Percentiles rank a stretch among this genome's conserved stretches.
These are phyloP conservation scores for Sebastes schlegelii DNA, from an alignment of 2,113 vertebrate genomes.

Conservation along the genomic window DNA sequence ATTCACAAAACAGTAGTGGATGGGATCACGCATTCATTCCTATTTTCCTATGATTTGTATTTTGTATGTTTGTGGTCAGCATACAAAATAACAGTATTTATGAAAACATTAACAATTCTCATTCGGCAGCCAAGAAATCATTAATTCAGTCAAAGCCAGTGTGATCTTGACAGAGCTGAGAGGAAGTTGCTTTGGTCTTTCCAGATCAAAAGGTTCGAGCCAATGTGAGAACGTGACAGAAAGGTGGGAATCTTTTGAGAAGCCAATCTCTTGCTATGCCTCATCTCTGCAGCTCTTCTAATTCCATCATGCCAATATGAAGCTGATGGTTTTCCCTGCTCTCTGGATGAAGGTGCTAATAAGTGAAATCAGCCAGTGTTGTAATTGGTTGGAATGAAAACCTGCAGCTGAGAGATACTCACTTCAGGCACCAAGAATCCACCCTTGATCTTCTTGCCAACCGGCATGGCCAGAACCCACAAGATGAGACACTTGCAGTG, in stretches of 20 bases:
- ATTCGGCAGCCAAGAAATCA: slow-evolving; percentile 1
- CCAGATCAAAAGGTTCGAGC: background rate
- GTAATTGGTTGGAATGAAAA: background rate
- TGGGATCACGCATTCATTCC: background rate
- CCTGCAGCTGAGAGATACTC: slow-evolving; percentile 3
- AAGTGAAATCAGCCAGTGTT: background rate
- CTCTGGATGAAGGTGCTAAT: background rate
- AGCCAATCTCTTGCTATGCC: background rate
- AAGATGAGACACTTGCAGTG: slow-evolving; percentile 80
- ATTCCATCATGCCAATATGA: background rate
- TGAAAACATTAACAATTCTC: background rate
- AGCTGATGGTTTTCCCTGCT: background rate
- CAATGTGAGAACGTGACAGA: background rate
- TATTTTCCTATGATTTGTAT: background rate
- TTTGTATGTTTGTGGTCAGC: background rate
- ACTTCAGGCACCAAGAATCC: slow-evolving; percentile 85
- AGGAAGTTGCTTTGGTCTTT: background rate
- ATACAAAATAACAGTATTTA: background rate
- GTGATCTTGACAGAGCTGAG: background rate
- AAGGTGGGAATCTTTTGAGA: background rate
- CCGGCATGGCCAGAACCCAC: slow-evolving; percentile 87
- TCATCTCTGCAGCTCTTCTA: background rate
- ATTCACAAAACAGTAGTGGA: background rate
- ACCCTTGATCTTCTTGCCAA: slow-evolving; percentile 78
- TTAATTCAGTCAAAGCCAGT: background rate